Evolutionary conservation across 2,888 invertebrate species (phyloP).

Genomic region (Strigamia crassipes): DNA sequence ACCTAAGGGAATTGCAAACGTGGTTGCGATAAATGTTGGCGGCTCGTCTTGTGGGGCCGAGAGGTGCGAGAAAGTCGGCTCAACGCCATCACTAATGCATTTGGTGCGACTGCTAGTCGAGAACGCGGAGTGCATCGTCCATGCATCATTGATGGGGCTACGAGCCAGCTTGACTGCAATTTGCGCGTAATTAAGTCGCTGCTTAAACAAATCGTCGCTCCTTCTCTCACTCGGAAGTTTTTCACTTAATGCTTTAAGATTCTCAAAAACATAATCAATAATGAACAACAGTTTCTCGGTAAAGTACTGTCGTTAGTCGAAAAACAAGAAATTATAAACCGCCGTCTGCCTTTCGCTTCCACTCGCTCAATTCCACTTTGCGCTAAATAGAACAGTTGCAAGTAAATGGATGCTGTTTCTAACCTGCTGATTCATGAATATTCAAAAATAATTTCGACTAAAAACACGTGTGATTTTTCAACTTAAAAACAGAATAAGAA

Average conservation of each 20-base stretch:
- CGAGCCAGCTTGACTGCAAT: not conserved
- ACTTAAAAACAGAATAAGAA: too few relatives aligned
- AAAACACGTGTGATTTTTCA: too few relatives aligned
- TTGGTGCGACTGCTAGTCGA: not conserved
- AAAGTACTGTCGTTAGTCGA: not conserved
- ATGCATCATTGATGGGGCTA: not conserved
- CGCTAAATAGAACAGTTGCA: too few relatives aligned
- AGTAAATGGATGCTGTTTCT: too few relatives aligned
- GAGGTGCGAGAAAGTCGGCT: not conserved
- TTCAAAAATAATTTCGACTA: too few relatives aligned
- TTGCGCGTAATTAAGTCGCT: not conserved
- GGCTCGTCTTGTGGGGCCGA: not conserved
- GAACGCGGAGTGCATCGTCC: not conserved
- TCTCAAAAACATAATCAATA: not conserved
- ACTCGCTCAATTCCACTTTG: not conserved
- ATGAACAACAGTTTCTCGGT: not conserved
- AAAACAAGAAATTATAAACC: not conserved
- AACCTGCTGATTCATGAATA: too few relatives aligned
- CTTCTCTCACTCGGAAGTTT: not conserved
- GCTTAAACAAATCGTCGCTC: not conserved
- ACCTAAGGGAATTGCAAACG: not conserved
- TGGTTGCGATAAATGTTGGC: not conserved
- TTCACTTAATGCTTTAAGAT: not conserved
- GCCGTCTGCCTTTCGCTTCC: not conserved
- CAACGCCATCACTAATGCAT: not conserved